phyloP scores from a whole-genome alignment of 2,888 invertebrate species.

The Pegoplata infirma region DNA sequence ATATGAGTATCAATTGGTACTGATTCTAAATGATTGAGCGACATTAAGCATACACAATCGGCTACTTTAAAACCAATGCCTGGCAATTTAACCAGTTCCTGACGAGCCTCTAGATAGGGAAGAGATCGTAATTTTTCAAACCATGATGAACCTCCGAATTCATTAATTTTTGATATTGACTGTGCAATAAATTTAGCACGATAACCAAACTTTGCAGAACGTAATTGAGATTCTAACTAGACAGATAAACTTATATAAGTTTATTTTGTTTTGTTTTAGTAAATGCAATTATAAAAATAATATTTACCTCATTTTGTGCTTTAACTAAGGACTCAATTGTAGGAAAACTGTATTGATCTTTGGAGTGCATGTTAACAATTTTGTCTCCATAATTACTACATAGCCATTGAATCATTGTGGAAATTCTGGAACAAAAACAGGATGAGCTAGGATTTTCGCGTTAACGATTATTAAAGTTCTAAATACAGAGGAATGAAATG shows the following conservation, averaged over 20 bases:
- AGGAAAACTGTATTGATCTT: conserved; percentile 89
- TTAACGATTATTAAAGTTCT: too few relatives aligned
- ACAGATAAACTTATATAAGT: too few relatives aligned
- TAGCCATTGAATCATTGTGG: conserved; percentile 93
- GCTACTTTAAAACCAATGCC: conserved; percentile 98
- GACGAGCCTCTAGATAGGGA: conserved; percentile 86
- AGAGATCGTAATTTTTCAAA: conserved; percentile 83
- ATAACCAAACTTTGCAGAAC: conserved; percentile 90
- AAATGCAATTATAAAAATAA: conserved; percentile 52
- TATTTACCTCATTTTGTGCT: conserved; percentile 75
- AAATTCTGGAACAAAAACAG: conserved; percentile 90
- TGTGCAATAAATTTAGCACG: conserved; percentile 91
- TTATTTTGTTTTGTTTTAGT: not conserved
- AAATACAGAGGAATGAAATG: too few relatives aligned
- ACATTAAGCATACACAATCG: conserved; percentile 98
- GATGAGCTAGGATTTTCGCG: too few relatives aligned
- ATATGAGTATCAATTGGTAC: conserved; percentile 98
- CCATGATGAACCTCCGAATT: conserved; percentile 87
- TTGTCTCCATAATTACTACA: conserved; percentile 88
- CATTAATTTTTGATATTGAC: conserved; percentile 84
- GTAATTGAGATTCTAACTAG: conserved; percentile 85
- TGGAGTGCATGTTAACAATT: conserved; percentile 85
- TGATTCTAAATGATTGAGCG: conserved; percentile 90
- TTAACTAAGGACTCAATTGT: conserved; percentile 81
- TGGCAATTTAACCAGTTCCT: conserved; percentile 86